Evolutionary conservation across 1,140 invertebrate genomes (phyloP), one percentile per base, ranked within the genome.

Genomic region (Drosophila quadrilineata): DNA sequence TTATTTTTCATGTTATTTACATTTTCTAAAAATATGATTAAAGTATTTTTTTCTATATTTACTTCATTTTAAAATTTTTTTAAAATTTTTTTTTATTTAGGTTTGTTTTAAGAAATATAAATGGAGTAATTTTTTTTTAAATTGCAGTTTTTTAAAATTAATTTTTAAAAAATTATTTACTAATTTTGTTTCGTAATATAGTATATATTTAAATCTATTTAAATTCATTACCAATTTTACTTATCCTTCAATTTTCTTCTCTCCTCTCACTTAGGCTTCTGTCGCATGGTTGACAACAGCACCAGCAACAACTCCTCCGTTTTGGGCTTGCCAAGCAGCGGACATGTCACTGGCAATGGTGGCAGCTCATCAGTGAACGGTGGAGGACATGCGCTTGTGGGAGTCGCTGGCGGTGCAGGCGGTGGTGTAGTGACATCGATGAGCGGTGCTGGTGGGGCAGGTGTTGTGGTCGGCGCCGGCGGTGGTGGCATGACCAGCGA

Each of bases 221-320:
- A n/a, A n/a, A n/a, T n/a, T n/a, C n/a, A n/a, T n/a, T n/a, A n/a
- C n/a, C n/a, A n/a, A 2, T 2, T 12, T 22, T 1, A 21, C 22
- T 8, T 1, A 45, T 1, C 5, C 1, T 33, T n/a, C 8, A 2
- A 6, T 6, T 2, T 22, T 12, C 6, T 43, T 45, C 92, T 92
- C 0, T 45, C 19, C 36, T 56, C 26, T 8, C 1, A 71, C 74
- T 1, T 90, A 96, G 95, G 94, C 43, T 95, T 96, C 93, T 96
- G 96, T 90, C 92, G 95, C 5, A 95, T 96, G 94, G 89, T 96
- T 91, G 95, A 96, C 71, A 93, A 92, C 49, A 87, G 82, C 58
- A 89, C 85, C n/a, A 89, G 88, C 72, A 89, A 89, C 46, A 90
- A 89, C 71, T 89, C 89, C 1, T 89, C 89, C 3, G 87, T 88